These are phyloP conservation scores for Heteronetta atricapilla DNA, from an alignment of 2,113 vertebrate genomes.

Conservation along the genomic window DNA sequence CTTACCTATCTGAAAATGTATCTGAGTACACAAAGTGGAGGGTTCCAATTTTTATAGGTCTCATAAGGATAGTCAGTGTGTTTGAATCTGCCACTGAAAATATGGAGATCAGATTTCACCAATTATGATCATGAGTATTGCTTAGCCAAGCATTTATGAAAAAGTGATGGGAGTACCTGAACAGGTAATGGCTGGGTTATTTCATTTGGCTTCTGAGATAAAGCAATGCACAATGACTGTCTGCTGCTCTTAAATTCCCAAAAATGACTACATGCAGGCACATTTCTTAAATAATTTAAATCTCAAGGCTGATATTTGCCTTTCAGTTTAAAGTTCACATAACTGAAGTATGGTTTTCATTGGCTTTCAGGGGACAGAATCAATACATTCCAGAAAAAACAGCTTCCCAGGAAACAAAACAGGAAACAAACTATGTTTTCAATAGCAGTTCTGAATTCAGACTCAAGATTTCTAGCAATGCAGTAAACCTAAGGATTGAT, in stretches of 20 bases:
- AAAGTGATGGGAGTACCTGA: no score
- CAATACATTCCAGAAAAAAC: background rate
- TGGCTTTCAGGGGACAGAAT: background rate
- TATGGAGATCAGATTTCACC: background rate
- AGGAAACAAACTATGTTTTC: background rate
- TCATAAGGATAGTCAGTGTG: background rate
- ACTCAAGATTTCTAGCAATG: background rate
- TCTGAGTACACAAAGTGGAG: rapidly evolving
- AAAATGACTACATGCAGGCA: rapidly evolving
- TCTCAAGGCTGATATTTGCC: background rate
- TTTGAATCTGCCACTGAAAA: background rate
- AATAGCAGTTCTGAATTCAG: background rate
- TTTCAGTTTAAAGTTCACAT: background rate
- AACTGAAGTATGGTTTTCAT: rapidly evolving
- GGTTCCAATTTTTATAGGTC: background rate
- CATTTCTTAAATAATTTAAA: no score
- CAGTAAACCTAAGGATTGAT: background rate
- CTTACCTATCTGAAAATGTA: background rate
- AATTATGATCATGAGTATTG: rapidly evolving
- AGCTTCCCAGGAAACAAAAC: background rate
- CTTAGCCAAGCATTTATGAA: background rate
- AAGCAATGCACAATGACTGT: background rate
- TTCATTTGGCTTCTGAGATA: background rate
- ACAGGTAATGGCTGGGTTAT: no score
- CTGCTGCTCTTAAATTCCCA: background rate